These are phyloP conservation scores for Sitta carolinensis DNA, from an alignment of 2,797 vertebrate genomes.

Conservation along the genomic window DNA sequence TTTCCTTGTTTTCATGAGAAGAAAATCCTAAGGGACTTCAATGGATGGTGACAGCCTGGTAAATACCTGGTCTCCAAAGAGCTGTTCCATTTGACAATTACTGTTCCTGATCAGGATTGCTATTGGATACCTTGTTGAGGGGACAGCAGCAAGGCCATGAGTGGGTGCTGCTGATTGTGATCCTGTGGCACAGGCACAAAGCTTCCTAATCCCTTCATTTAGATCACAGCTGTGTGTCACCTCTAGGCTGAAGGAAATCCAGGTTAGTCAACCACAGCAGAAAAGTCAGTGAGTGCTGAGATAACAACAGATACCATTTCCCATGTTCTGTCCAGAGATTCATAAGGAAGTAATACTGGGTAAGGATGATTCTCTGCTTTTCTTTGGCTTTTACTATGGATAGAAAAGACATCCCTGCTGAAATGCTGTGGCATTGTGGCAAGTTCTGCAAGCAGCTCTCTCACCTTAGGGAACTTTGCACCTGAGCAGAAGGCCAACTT, in stretches of 20 bases:
- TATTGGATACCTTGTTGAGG: background rate
- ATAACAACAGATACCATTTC: fast-evolving
- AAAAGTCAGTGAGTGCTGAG: background rate
- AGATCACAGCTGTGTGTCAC: background rate
- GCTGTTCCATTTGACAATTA: background rate
- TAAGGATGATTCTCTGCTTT: background rate
- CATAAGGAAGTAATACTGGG: background rate
- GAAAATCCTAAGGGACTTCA: background rate
- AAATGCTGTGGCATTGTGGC: background rate
- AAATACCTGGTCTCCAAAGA: background rate
- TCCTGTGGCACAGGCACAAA: background rate
- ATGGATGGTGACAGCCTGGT: background rate
- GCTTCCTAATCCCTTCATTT: background rate
- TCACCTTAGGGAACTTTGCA: background rate
- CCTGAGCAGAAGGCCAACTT: background rate
- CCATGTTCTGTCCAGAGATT: background rate
- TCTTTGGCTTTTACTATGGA: background rate
- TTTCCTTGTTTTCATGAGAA: background rate
- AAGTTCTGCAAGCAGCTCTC: background rate
- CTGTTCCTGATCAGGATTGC: background rate
- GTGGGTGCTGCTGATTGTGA: background rate
- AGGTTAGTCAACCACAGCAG: background rate
- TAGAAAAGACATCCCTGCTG: background rate
- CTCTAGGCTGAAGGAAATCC: background rate
- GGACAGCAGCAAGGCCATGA: background rate